Base-by-base conservation (phyloP, 1,140 invertebrate species). In the Drosophila malerkotliana region DNA sequence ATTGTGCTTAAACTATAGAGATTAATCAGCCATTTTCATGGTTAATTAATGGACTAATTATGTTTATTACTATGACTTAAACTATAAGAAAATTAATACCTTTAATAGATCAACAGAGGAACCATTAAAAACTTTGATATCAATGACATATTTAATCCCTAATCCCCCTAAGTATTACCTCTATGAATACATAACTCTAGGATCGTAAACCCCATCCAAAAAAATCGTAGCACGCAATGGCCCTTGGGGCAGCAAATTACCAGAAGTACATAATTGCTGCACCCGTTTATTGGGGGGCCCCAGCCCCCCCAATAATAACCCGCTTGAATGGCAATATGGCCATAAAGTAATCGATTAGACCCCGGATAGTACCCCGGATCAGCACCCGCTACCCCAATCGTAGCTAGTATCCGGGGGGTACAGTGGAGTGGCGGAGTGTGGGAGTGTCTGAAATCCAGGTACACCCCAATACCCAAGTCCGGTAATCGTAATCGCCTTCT, bases 191-290 rank as follows among this genome's bases (percentile, higher is more conserved):
- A 28, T 28, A 5, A 28, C 26, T 28, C 6, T 34, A 34, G 3
- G 34, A 37, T 37, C 34, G 21, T 39, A 30, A 24, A 8, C 8
- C 32, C 45, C n/a, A 37, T 26, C 18, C n/a, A n/a, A 41, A 41
- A 41, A 41, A 63, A 51, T 44, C 45, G 58, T 18, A n/a, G 52
- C 37, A 56, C 51, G 30, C 61, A 59, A 30, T 64, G 62, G 34
- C 63, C 26, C 57, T 66, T 39, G 57, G 57, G 56, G 3, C n/a
- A 56, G 30, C 66, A 67, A 69, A 69, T 69, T 69, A 69, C 41
- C 62, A 69, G 49, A 55, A 69, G 66, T 69, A 69, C 66, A 67
- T 69, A 69, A 69, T 69, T 69, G 41, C 39, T 67, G 63, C 63
- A 52, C 60, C 63, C 47, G 45, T 67, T 67, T 44, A 67, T 67